Percentiles rank a stretch among this genome's conserved stretches.
Conservation (phyloP, 2,113 vertebrate species). For the Plecturocebus donacophilus region DNA sequence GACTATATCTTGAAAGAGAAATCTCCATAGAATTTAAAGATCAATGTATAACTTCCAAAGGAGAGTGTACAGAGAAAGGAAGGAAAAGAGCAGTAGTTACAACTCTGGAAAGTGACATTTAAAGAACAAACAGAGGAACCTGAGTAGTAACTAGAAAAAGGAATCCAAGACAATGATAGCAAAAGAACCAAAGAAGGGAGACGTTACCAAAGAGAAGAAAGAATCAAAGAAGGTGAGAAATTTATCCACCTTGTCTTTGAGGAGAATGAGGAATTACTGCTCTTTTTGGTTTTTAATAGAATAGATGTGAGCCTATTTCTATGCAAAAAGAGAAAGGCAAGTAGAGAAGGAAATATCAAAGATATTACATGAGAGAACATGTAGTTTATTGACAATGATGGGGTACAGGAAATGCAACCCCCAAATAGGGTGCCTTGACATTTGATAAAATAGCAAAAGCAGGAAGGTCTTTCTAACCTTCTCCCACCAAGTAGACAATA, state of each 20-base stretch:
- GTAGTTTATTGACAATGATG: not conserved
- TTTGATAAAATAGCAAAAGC: not conserved
- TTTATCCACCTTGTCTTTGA: not conserved
- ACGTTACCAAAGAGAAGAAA: not conserved
- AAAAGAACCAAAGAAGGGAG: not conserved
- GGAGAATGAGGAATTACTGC: not conserved
- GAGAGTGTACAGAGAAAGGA: not conserved
- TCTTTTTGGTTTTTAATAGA: not conserved
- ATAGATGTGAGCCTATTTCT: not conserved
- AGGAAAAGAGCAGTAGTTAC: not conserved
- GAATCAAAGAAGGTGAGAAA: not conserved
- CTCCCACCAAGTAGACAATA: not conserved
- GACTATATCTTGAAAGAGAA: not conserved
- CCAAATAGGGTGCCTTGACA: not conserved
- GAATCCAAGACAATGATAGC: not conserved
- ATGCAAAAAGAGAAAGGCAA: not conserved
- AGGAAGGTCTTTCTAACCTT: not conserved
- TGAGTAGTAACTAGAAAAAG: not conserved
- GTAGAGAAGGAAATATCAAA: not conserved
- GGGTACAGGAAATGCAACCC: not conserved
- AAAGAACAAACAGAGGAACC: not conserved
- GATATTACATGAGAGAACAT: not conserved
- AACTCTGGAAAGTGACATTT: not conserved
- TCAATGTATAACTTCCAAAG: not conserved
- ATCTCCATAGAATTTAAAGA: not conserved